These are phyloP conservation scores for Eidolon dupreanum DNA, from an alignment of 2,797 vertebrate species.

Conservation along the genomic window DNA sequence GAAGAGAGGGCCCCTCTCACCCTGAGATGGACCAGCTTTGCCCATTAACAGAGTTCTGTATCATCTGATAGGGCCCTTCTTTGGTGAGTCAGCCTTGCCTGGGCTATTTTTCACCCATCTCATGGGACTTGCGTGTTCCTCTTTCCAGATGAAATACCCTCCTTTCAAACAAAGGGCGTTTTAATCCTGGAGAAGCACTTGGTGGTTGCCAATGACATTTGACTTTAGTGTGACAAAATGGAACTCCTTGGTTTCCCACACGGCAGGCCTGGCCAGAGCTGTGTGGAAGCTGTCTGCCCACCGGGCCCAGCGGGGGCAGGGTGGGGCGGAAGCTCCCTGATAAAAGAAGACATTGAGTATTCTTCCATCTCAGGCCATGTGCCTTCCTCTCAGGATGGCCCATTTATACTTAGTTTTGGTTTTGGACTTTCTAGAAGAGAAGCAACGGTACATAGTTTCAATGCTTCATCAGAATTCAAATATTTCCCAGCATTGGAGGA, in stretches of 20 bases:
- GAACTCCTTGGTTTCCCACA: constrained; percentile 70
- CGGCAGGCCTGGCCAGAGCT: constrained; percentile 52
- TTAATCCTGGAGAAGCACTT: constrained; percentile 45
- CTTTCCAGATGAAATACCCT: constrained; percentile 48
- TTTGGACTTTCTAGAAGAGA: neutral
- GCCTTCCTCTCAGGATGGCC: neutral
- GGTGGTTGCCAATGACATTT: constrained; percentile 74
- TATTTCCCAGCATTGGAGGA: neutral
- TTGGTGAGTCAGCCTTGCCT: neutral
- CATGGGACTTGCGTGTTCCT: neutral
- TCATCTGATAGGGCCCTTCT: neutral
- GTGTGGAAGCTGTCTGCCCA: constrained; percentile 27
- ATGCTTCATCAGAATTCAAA: neutral
- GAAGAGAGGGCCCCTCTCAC: neutral
- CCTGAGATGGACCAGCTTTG: neutral
- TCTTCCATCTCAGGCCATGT: constrained; percentile 61
- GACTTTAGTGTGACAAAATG: constrained; percentile 76
- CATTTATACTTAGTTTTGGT: neutral
- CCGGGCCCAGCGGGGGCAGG: neutral
- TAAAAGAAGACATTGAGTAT: neutral
- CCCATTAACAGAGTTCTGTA: neutral
- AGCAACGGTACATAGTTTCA: neutral
- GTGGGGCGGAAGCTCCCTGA: neutral
- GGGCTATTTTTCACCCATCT: constrained; percentile 45
- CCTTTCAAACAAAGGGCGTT: constrained; percentile 76